Conservation (phyloP, 2,888 invertebrate genomes). For the Heliconius ethilla region DNA sequence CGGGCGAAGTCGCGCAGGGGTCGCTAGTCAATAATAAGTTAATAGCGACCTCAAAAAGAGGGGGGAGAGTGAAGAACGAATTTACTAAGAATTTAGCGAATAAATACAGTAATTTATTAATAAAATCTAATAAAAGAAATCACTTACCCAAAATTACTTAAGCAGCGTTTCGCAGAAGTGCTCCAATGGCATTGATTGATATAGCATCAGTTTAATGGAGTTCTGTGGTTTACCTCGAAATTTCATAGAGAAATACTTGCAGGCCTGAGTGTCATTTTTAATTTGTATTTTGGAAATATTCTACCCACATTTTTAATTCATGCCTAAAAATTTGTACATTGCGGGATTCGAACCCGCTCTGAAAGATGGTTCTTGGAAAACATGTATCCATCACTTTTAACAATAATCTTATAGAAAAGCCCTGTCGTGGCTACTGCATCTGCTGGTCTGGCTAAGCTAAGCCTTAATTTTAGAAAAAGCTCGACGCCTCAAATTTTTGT, state of each 20-base stretch:
- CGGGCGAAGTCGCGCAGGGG: too few relatives aligned
- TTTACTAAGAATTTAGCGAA: neutral
- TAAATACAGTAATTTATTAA: neutral
- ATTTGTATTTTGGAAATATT: neutral
- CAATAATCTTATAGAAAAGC: too few relatives aligned
- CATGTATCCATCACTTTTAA: neutral
- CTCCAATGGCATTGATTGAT: slow-evolving; percentile 34
- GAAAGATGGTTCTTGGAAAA: neutral
- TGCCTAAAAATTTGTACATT: neutral
- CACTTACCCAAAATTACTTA: slow-evolving; percentile 7
- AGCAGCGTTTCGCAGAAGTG: slow-evolving; percentile 25
- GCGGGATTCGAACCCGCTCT: too few relatives aligned
- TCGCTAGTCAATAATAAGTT: too few relatives aligned
- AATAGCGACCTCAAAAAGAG: too few relatives aligned
- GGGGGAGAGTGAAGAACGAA: neutral
- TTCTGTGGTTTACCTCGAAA: slow-evolving; percentile 3
- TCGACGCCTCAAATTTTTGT: too few relatives aligned
- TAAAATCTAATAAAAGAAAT: slow-evolving; percentile 14
- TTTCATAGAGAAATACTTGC: too few relatives aligned
- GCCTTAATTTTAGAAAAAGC: too few relatives aligned
- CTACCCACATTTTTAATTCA: too few relatives aligned
- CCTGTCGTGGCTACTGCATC: too few relatives aligned
- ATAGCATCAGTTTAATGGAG: slow-evolving; percentile 32
- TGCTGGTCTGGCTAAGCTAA: too few relatives aligned
- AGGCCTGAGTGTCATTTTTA: too few relatives aligned